Evolutionary conservation across 2,797 vertebrate genomes (phyloP).

Genomic region (Tragopan temminckii): DNA sequence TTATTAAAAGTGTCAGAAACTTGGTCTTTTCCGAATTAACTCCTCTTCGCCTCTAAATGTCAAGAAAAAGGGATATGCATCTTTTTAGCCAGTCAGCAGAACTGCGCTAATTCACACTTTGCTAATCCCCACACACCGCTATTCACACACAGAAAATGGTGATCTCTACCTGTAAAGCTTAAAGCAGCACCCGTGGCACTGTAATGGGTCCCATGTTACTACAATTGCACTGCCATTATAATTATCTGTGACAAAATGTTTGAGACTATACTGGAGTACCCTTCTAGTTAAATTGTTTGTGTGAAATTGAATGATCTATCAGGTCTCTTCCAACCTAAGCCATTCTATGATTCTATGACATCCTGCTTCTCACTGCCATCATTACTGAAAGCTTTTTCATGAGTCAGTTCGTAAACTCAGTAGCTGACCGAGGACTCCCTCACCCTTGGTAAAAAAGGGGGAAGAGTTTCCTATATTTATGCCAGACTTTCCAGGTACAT

Average conservation of each 20-base stretch:
- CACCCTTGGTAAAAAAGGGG: not conserved
- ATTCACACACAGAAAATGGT: not conserved
- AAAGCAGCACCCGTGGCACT: not conserved
- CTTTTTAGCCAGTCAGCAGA: slow-evolving; percentile 61
- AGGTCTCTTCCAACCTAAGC: too few relatives aligned
- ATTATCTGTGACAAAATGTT: not conserved
- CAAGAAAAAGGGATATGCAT: slow-evolving; percentile 50
- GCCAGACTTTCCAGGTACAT: not conserved
- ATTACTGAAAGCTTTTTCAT: not conserved
- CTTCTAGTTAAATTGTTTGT: not conserved
- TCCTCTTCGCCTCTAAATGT: slow-evolving; percentile 65
- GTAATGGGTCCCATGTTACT: not conserved
- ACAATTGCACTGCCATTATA: not conserved
- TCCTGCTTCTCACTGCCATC: not conserved
- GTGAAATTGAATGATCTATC: not conserved
- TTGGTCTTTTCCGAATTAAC: slow-evolving; percentile 60
- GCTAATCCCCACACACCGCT: not conserved
- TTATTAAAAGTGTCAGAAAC: slow-evolving; percentile 69
- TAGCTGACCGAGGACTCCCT: not conserved
- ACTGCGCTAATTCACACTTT: not conserved
- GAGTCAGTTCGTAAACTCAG: not conserved
- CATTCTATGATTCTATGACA: not conserved
- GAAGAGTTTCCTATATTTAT: not conserved
- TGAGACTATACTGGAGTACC: not conserved
- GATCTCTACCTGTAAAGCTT: not conserved